Evolutionary conservation across 2,888 invertebrate genomes (phyloP).

Genomic region (Leucoptera coffeella): DNA sequence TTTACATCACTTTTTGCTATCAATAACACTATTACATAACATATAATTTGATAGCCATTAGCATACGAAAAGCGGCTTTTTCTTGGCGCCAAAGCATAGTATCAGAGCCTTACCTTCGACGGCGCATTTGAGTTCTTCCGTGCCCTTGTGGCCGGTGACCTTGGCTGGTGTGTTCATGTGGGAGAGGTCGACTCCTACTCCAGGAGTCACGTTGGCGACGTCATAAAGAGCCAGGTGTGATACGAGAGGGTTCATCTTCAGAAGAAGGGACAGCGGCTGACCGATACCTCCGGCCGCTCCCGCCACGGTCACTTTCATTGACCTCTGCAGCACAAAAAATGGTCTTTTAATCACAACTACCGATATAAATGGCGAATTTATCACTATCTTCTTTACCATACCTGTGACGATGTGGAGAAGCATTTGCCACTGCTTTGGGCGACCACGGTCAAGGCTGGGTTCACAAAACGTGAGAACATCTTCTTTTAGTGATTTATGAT

Average conservation of each 20-base stretch:
- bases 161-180: conserved; percentile 90
- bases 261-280: conserved; percentile 86
- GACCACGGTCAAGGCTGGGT: conserved; percentile 39
- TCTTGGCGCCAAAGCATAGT: too few relatives aligned
- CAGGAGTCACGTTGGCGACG: conserved; percentile 80
- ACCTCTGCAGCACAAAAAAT: conserved; percentile 61
- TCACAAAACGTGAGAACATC: conserved; percentile 62
- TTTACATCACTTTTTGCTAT: too few relatives aligned
- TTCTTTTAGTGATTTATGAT: too few relatives aligned
- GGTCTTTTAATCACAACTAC: too few relatives aligned
- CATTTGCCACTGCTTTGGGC: conserved; percentile 52
- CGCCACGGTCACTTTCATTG: conserved; percentile 91
- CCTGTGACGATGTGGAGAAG: conserved; percentile 56
- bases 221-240: conserved; percentile 85
- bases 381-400: too few relatives aligned
- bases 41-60: too few relatives aligned
- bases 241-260: conserved; percentile 86
- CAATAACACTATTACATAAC: too few relatives aligned
- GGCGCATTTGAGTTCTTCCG: conserved; percentile 69
- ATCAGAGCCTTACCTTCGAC: conserved; percentile 64
- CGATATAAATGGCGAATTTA: too few relatives aligned
- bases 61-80: too few relatives aligned
- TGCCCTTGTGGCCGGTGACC: conserved; percentile 68
- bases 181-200: conserved; percentile 94
- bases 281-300: conserved; percentile 98